Evolutionary conservation across 2,113 vertebrate species (phyloP).

Genomic region (Anser brachyrhynchus): DNA sequence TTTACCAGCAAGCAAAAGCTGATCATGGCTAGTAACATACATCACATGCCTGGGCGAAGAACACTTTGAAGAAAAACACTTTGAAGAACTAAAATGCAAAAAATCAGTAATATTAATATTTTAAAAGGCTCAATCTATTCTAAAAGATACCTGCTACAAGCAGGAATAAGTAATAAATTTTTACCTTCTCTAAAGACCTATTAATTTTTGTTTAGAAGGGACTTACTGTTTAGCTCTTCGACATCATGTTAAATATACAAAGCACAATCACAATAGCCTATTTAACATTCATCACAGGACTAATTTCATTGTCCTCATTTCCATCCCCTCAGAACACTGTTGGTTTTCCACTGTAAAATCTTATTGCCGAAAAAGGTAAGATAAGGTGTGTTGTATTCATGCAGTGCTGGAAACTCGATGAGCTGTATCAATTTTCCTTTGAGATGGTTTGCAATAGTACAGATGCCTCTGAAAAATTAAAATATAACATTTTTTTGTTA

Average conservation of each 20-base stretch:
- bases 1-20: neutral
- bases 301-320: slow-evolving; percentile 33
- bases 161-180: neutral
- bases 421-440: neutral
- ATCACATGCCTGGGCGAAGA: neutral
- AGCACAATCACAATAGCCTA: neutral
- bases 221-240: neutral
- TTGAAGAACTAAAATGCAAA: neutral
- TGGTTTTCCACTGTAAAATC: neutral
- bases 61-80: neutral
- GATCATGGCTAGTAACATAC: neutral
- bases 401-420: neutral
- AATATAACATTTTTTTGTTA: neutral
- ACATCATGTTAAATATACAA: neutral
- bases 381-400: neutral
- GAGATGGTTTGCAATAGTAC: neutral
- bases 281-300: neutral
- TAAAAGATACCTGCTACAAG: neutral
- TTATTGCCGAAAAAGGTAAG: slow-evolving; percentile 40
- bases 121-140: neutral
- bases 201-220: neutral
- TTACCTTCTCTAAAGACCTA: neutral
- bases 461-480: neutral
- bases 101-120: neutral
- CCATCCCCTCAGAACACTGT: neutral